Evolutionary conservation across 35 echinoderm and acorn worm species (phyloP).

Genomic region (Apostichopus californicus): DNA sequence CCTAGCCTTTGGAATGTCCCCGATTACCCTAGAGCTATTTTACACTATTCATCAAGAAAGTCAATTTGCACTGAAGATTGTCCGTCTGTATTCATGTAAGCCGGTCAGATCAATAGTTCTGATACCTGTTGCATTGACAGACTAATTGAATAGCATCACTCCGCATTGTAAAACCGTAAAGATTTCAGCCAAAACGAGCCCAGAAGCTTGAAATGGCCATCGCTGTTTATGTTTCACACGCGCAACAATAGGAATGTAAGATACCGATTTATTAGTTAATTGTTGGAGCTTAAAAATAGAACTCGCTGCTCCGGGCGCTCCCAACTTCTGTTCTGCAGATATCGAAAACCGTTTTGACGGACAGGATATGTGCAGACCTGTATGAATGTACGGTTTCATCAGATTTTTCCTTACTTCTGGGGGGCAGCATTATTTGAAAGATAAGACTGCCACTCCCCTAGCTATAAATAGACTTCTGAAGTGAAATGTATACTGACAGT

Average conservation of each 20-base stretch:
- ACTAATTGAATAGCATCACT: constrained; percentile 28
- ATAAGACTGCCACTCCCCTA: too few relatives aligned
- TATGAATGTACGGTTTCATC: too few relatives aligned
- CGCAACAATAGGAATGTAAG: neutral
- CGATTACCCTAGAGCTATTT: neutral
- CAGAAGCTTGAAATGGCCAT: constrained; percentile 15
- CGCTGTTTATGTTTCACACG: constrained; percentile 21
- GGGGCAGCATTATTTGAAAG: too few relatives aligned
- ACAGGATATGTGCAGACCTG: too few relatives aligned
- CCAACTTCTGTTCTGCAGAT: too few relatives aligned
- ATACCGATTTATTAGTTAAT: too few relatives aligned
- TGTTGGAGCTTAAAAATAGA: too few relatives aligned
- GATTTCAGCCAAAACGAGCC: neutral
- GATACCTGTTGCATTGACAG: neutral
- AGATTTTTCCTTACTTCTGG: too few relatives aligned
- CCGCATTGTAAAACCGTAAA: neutral
- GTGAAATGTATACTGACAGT: too few relatives aligned
- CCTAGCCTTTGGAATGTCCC: neutral
- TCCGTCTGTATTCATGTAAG: neutral
- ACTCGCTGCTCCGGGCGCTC: too few relatives aligned
- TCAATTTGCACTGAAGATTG: neutral
- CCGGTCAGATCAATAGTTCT: constrained; percentile 10
- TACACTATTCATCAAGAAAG: neutral
- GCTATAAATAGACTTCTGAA: too few relatives aligned
- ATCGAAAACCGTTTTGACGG: too few relatives aligned